Conservation (phyloP, 1,140 invertebrate species). For the Papilio dardanus region DNA sequence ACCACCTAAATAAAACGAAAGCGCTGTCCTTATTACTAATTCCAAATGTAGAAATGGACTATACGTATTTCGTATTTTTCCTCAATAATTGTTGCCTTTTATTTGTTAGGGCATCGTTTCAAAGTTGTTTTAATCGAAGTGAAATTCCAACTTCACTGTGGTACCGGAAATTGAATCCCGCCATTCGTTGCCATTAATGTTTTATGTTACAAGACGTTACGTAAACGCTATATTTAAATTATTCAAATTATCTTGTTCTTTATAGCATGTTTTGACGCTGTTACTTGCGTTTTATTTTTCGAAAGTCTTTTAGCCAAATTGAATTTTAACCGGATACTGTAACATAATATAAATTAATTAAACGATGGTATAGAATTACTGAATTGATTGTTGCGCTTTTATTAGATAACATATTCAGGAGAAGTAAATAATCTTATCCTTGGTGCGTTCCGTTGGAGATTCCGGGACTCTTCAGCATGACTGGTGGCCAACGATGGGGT, state of each 20-base stretch:
- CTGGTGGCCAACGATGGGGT: neutral
- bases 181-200: constrained; percentile 24
- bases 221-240: constrained; percentile 15
- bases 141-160: neutral
- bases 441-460: neutral
- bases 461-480: neutral
- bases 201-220: constrained; percentile 19
- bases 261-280: neutral
- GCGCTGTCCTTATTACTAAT: neutral
- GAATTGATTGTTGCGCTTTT: neutral
- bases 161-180: constrained; percentile 15
- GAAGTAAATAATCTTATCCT: neutral
- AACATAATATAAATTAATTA: neutral
- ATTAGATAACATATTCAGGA: neutral
- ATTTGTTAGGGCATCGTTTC: neutral
- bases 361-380: neutral
- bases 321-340: constrained; percentile 6
- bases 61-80: neutral
- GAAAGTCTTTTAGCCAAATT: neutral
- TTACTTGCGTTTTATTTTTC: neutral
- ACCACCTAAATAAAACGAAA: neutral
- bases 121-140: neutral
- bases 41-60: neutral
- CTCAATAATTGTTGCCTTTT: neutral
- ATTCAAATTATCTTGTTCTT: constrained; percentile 14